Evolutionary conservation across 92 coral and sea anemone genomes (phyloP).

Genomic region (Blastomussa wellsi): DNA sequence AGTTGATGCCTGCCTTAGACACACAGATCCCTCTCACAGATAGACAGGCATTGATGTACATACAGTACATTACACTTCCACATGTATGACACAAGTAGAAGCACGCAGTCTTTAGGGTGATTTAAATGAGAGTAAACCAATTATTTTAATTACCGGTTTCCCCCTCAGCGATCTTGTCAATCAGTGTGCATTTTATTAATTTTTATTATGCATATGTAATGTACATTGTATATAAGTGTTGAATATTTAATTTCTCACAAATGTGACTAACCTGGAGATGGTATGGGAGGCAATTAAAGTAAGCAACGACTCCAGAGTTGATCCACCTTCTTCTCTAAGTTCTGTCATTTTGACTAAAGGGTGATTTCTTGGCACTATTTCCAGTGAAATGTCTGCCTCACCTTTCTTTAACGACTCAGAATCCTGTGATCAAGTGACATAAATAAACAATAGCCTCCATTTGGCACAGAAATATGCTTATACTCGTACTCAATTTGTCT

Average conservation of each 20-base stretch:
- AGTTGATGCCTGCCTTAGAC: background rate
- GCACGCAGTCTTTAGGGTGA: no score
- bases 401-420: conserved; percentile 81
- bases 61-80: no score
- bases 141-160: no score
- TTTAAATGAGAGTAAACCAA: no score
- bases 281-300: conserved; percentile 96
- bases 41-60: background rate
- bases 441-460: no score
- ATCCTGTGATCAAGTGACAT: conserved; percentile 38
- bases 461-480: no score
- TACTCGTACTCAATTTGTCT: no score
- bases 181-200: no score
- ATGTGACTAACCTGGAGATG: conserved; percentile 89
- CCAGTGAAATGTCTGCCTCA: conserved; percentile 77
- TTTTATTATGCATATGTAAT: no score
- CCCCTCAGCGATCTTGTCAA: no score
- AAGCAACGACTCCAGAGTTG: conserved; percentile 88
- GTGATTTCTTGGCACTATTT: conserved; percentile 86
- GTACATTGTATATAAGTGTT: no score
- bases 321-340: conserved; percentile 93
- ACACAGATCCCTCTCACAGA: background rate
- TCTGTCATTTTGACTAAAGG: conserved; percentile 96
- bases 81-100: no score
- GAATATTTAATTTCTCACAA: background rate